phyloP scores from a whole-genome alignment of 2,113 vertebrate species.

The Semnornis frantzii region DNA sequence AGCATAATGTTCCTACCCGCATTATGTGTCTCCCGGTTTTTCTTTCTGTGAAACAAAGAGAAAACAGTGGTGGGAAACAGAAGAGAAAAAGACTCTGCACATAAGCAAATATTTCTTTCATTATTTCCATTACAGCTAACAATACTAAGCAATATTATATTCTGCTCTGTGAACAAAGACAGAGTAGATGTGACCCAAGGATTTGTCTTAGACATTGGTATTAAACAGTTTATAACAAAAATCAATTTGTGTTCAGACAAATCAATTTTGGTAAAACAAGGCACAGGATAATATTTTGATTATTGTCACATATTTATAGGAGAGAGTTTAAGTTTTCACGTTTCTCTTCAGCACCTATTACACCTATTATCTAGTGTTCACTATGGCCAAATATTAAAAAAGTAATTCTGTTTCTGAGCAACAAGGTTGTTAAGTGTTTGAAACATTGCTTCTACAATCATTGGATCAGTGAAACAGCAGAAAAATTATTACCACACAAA shows the following conservation, averaged over 20 bases:
- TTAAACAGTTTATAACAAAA: neutral
- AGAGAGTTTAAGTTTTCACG: neutral
- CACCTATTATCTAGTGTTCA: neutral
- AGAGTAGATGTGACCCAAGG: neutral
- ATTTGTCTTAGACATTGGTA: neutral
- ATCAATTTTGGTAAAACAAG: neutral
- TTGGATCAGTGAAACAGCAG: neutral
- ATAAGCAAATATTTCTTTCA: neutral
- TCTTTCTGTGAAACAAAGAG: conserved; percentile 85
- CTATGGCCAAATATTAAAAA: neutral
- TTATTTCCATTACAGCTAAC: neutral
- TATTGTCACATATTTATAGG: neutral
- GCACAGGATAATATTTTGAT: neutral
- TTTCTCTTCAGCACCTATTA: neutral
- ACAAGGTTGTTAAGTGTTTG: neutral
- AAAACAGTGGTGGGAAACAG: conserved; percentile 28
- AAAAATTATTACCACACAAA: neutral
- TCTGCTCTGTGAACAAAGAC: neutral
- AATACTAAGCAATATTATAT: neutral
- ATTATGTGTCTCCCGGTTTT: conserved; percentile 98
- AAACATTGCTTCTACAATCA: neutral
- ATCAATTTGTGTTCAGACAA: neutral
- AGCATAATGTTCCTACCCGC: conserved; percentile 81
- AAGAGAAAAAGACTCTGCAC: neutral
- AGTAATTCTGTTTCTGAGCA: neutral